phyloP scores from a whole-genome alignment of 2,797 vertebrate genomes.

The Syngnathus acus region DNA sequence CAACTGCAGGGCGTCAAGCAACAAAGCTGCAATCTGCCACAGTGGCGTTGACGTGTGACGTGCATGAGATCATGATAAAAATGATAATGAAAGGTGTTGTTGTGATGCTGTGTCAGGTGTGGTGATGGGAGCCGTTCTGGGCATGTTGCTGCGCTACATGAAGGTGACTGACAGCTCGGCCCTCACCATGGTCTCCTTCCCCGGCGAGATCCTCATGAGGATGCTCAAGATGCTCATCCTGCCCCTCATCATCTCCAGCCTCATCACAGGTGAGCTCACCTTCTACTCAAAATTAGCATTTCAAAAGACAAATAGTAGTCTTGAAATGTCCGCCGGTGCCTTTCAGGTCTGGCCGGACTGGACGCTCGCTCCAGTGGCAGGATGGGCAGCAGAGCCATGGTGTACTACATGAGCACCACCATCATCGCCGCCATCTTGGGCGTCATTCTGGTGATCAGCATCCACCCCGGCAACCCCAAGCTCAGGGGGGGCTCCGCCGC shows the following conservation, averaged over 20 bases:
- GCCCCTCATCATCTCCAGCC: slow-evolving; percentile 80
- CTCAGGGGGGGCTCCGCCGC: slow-evolving; percentile 42
- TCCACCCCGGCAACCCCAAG: slow-evolving; percentile 79
- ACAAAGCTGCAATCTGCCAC: not conserved
- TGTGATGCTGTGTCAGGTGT: slow-evolving; percentile 55
- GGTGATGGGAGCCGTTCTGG: slow-evolving; percentile 66
- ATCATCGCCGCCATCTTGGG: slow-evolving; percentile 75
- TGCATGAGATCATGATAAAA: not conserved
- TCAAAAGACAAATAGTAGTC: too few species aligned
- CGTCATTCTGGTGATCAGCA: slow-evolving; percentile 75
- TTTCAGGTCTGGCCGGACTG: slow-evolving; percentile 71
- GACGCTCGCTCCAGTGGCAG: slow-evolving; percentile 77
- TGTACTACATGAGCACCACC: slow-evolving; percentile 81
- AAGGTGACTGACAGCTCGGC: slow-evolving; percentile 49
- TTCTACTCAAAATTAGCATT: too few species aligned
- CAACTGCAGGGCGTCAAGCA: not conserved
- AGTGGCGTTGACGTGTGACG: not conserved
- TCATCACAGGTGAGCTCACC: slow-evolving; percentile 69
- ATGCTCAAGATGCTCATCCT: slow-evolving; percentile 83
- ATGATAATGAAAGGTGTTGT: not conserved
- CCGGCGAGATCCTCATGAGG: slow-evolving; percentile 81
- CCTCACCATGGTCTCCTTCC: slow-evolving; percentile 75
- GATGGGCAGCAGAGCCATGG: slow-evolving; percentile 79
- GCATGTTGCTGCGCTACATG: slow-evolving; percentile 70
- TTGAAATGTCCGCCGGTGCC: too few species aligned